Conservation (phyloP, 1,140 invertebrate genomes). For the Bombus turneri region DNA sequence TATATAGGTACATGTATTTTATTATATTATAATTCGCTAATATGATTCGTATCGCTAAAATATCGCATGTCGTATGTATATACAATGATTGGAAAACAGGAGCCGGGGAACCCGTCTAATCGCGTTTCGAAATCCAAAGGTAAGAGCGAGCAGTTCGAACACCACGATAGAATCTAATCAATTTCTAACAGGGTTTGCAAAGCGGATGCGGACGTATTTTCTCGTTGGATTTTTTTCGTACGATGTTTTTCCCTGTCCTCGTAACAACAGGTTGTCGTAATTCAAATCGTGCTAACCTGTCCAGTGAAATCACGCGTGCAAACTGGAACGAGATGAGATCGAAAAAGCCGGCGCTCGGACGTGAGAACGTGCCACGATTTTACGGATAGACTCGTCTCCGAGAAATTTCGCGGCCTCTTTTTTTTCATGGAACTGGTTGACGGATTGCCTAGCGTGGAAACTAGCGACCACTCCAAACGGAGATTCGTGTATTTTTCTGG, state of each 20-base stretch:
- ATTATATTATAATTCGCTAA: constrained; percentile 14
- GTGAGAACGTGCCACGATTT: constrained; percentile 46
- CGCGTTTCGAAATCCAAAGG: not conserved
- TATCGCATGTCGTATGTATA: not conserved
- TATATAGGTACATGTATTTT: constrained; percentile 54
- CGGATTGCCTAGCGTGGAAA: constrained; percentile 3
- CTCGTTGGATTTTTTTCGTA: not conserved
- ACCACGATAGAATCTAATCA: constrained; percentile 6
- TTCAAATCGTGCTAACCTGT: constrained; percentile 33
- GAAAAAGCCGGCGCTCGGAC: constrained; percentile 35
- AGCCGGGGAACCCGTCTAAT: not conserved
- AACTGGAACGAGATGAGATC: constrained; percentile 62
- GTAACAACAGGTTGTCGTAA: constrained; percentile 53
- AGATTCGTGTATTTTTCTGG: not conserved
- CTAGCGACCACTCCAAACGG: not conserved
- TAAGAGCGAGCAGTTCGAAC: not conserved
- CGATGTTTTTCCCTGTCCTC: not conserved
- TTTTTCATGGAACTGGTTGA: not conserved
- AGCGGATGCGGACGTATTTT: not conserved
- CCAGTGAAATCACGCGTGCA: constrained; percentile 59
- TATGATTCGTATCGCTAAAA: constrained; percentile 4
- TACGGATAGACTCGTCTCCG: constrained; percentile 31
- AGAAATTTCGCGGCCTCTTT: constrained; percentile 41
- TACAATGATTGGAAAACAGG: not conserved
- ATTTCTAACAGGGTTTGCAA: constrained; percentile 9